Conservation (phyloP, 2,113 vertebrate species). For the Spheniscus mendiculus region DNA sequence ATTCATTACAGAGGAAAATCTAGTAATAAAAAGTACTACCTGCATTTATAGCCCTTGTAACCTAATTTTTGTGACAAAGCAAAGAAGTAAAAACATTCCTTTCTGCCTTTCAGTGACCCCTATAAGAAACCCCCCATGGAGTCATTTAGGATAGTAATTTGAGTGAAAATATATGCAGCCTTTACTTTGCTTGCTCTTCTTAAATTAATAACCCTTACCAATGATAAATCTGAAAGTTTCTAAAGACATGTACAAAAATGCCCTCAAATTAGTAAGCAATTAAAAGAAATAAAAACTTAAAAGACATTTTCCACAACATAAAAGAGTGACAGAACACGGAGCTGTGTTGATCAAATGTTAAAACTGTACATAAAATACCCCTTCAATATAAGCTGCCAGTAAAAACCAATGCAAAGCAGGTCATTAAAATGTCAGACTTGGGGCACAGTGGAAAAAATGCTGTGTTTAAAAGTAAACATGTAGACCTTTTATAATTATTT, state of each 20-base stretch:
- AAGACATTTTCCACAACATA: constrained; percentile 37
- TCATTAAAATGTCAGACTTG: constrained; percentile 80
- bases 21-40: constrained; percentile 79
- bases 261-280: constrained; percentile 51
- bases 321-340: constrained; percentile 56
- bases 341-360: constrained; percentile 63
- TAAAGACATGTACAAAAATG: constrained; percentile 44
- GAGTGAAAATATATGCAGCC: constrained; percentile 70
- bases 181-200: constrained; percentile 58
- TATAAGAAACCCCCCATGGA: constrained; percentile 77
- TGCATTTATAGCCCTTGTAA: constrained; percentile 76
- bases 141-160: constrained; percentile 78
- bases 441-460: constrained; percentile 76
- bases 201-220: constrained; percentile 62
- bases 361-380: constrained; percentile 73
- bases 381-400: constrained; percentile 62
- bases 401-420: constrained; percentile 72
- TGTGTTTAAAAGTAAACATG: constrained; percentile 77
- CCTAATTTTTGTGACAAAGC: constrained; percentile 76
- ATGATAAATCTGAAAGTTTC: constrained; percentile 51
- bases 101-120: constrained; percentile 79
- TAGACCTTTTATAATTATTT: constrained; percentile 68
- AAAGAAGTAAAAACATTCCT: constrained; percentile 81
- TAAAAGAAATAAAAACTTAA: constrained; percentile 54
- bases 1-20: constrained; percentile 72